Conservation (phyloP, 2,888 invertebrate genomes). For the Lasioglossum lativentre region DNA sequence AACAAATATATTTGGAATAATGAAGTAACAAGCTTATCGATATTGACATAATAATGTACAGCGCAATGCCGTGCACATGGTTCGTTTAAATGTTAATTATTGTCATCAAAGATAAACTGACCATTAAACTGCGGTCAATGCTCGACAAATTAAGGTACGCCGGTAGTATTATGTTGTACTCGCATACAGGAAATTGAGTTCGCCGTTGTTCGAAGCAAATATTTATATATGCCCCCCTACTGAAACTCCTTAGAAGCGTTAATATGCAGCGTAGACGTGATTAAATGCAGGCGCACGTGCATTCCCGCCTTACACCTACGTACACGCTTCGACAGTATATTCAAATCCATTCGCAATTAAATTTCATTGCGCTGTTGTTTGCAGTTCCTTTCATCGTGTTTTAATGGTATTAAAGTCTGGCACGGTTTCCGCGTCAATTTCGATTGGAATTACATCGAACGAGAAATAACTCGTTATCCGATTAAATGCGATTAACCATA, state of each 20-base stretch:
- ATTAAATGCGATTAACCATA: neutral
- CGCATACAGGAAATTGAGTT: neutral
- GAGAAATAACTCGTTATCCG: neutral
- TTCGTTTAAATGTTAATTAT: conserved; percentile 1
- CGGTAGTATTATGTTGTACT: neutral
- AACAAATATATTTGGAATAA: neutral
- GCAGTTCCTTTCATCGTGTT: conserved; percentile 1
- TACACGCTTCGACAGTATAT: neutral
- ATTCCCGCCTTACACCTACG: neutral
- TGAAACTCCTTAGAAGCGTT: conserved; percentile 5
- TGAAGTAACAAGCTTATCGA: neutral
- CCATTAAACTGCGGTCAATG: neutral
- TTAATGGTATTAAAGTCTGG: neutral
- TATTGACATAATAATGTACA: neutral
- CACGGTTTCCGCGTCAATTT: neutral
- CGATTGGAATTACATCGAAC: neutral
- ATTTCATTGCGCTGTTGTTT: conserved; percentile 14
- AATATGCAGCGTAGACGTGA: conserved; percentile 2
- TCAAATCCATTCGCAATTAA: conserved; percentile 2
- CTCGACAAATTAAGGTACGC: neutral
- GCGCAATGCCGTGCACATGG: neutral
- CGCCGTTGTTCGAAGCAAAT: neutral
- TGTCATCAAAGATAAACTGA: neutral
- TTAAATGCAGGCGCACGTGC: conserved; percentile 26
- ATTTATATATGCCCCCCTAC: neutral